Conservation (phyloP, 2,113 vertebrate species). For the Erinaceus europaeus region DNA sequence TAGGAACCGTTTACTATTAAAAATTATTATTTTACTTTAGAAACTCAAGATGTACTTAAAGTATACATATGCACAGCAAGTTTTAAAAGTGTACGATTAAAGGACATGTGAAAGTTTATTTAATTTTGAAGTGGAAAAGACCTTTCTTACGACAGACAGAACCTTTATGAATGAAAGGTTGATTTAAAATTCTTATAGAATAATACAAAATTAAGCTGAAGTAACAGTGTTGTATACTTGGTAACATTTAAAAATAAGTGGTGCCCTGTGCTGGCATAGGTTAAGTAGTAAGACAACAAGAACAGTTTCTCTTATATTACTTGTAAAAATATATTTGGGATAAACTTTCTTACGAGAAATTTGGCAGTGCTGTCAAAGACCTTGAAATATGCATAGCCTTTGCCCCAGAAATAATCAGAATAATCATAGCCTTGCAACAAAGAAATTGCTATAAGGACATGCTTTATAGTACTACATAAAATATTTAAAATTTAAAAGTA, state of each 20-base stretch:
- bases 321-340: not conserved
- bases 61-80: not conserved
- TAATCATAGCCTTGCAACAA: not conserved
- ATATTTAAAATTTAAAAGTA: conserved; percentile 34
- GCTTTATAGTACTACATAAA: conserved; percentile 3
- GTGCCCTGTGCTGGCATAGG: not conserved
- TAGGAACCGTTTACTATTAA: conserved; percentile 7
- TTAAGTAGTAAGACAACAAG: not conserved
- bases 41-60: conserved; percentile 25
- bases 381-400: conserved; percentile 14
- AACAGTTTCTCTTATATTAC: not conserved
- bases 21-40: not conserved
- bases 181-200: not conserved
- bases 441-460: conserved; percentile 8
- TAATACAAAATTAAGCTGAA: conserved; percentile 24
- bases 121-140: not conserved
- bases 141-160: not conserved
- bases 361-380: conserved; percentile 5
- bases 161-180: not conserved
- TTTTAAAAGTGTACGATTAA: conserved; percentile 6
- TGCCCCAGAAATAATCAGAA: not conserved
- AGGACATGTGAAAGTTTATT: not conserved
- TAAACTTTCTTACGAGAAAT: conserved; percentile 39
- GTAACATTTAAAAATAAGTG: not conserved
- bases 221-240: not conserved